These are phyloP conservation scores for Catharus fuscescens DNA, from an alignment of 2,113 vertebrate genomes.

Conservation along the genomic window DNA sequence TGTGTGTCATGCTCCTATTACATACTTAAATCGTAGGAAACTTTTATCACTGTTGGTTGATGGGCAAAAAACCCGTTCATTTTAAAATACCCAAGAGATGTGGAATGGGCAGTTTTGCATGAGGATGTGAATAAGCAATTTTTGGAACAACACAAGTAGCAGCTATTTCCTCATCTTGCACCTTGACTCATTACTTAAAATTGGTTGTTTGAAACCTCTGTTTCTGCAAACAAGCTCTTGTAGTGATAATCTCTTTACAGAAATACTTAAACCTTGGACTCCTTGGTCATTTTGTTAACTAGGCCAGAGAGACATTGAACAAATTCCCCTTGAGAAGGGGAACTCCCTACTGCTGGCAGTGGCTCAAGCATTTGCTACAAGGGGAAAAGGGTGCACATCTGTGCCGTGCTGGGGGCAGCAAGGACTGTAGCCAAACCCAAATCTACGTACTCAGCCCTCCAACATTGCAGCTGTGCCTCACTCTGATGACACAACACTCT, in stretches of 20 bases:
- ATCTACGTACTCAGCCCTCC: neutral
- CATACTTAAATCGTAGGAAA: neutral
- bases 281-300: neutral
- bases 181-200: neutral
- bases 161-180: neutral
- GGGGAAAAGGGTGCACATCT: conserved; percentile 4
- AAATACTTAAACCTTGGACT: neutral
- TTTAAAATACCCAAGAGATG: neutral
- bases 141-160: neutral
- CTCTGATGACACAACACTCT: neutral
- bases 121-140: conserved; percentile 18
- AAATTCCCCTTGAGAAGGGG: neutral
- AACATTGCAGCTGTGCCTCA: neutral
- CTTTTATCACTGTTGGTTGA: neutral
- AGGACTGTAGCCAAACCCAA: neutral
- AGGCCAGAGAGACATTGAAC: neutral
- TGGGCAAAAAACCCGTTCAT: neutral
- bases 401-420: neutral
- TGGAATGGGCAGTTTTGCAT: neutral
- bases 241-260: neutral
- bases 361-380: neutral
- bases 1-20: neutral
- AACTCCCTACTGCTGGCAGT: neutral
- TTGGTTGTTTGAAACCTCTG: neutral
- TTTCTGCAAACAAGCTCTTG: neutral